phyloP scores from a whole-genome alignment of 2,888 invertebrate genomes.

The Drosophila gaucha region DNA sequence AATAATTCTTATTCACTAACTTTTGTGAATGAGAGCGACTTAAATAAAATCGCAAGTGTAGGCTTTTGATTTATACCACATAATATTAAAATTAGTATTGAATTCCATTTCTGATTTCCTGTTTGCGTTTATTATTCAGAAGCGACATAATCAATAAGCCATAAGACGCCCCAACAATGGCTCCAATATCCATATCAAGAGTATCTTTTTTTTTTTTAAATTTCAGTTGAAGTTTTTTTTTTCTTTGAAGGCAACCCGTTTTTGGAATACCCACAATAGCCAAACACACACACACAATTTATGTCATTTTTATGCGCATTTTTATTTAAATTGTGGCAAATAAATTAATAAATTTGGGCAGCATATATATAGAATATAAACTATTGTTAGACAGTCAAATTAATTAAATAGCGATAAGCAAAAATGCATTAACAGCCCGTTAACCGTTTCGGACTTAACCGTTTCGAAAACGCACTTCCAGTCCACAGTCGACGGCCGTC shows the following conservation, averaged over 20 bases:
- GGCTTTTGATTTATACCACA: conserved; percentile 56
- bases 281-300: too few species aligned
- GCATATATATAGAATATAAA: too few species aligned
- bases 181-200: conserved; percentile 20
- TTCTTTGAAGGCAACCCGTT: conserved; percentile 28
- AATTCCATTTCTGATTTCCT: conserved; percentile 35
- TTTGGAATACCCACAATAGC: conserved; percentile 38
- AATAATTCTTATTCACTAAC: conserved; percentile 38
- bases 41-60: conserved; percentile 13
- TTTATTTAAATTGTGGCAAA: conserved; percentile 36
- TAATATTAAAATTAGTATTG: not conserved
- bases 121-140: conserved; percentile 17
- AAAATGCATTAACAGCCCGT: conserved; percentile 4
- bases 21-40: conserved; percentile 31
- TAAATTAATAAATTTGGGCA: conserved; percentile 47
- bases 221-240: conserved; percentile 9
- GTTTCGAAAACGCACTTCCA: conserved; percentile 65
- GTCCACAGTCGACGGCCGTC: conserved; percentile 47
- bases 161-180: conserved; percentile 32
- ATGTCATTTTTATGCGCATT: conserved; percentile 72
- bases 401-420: conserved; percentile 60
- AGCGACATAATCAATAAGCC: conserved; percentile 51
- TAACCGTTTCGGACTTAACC: conserved; percentile 66
- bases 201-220: conserved; percentile 10
- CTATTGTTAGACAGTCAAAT: conserved; percentile 46